Conservation (phyloP, 2,888 invertebrate genomes). For the Phalera bucephala region DNA sequence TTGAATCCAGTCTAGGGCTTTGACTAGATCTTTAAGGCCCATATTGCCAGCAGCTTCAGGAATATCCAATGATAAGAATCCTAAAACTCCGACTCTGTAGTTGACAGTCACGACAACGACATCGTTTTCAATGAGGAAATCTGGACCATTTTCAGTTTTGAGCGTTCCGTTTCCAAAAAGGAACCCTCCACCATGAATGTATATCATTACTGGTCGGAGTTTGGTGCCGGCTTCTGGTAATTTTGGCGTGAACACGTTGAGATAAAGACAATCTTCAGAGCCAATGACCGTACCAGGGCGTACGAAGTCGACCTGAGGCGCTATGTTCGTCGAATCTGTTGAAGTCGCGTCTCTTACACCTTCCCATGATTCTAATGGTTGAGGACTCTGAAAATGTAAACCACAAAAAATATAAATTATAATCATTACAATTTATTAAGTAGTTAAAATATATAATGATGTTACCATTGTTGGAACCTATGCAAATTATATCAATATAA, state of each 20-base stretch:
- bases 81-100: constrained; percentile 62
- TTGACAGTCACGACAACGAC: constrained; percentile 65
- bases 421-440: too few relatives aligned
- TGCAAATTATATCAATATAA: too few relatives aligned
- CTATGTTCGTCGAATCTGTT: constrained; percentile 41
- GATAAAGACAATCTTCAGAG: constrained; percentile 62
- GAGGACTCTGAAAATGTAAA: constrained; percentile 61
- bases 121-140: constrained; percentile 54
- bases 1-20: constrained; percentile 58
- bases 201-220: constrained; percentile 52
- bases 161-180: constrained; percentile 48
- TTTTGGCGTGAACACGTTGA: constrained; percentile 59
- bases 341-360: constrained; percentile 74
- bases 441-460: too few relatives aligned
- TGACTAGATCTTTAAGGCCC: constrained; percentile 62
- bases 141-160: constrained; percentile 50
- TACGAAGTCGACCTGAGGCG: constrained; percentile 37
- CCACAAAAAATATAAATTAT: too few relatives aligned
- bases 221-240: constrained; percentile 25
- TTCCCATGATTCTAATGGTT: constrained; percentile 59
- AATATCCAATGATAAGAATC: constrained; percentile 57
- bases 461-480: too few relatives aligned
- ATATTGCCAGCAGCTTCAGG: constrained; percentile 59
- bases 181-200: constrained; percentile 68
- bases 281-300: constrained; percentile 30